Conservation (phyloP, 2,113 vertebrate species). For the Ictalurus punctatus region DNA sequence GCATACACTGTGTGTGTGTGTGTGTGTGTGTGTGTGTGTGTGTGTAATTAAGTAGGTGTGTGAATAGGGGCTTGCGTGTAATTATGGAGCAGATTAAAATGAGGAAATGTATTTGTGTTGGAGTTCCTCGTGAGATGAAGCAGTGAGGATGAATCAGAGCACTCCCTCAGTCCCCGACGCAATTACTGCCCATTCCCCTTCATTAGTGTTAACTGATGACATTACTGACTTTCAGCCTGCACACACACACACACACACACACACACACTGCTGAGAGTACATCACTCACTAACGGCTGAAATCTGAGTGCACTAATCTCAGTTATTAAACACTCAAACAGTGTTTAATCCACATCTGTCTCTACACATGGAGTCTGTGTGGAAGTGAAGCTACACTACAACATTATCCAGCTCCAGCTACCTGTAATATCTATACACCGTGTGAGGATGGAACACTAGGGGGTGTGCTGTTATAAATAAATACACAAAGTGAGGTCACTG, state of each 20-base stretch:
- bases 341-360: background rate
- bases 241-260: background rate
- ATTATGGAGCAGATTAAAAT: slow-evolving; percentile 52
- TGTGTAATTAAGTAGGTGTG: slow-evolving; percentile 26
- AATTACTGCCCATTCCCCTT: slow-evolving; percentile 51
- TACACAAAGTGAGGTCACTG: no score
- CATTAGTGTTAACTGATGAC: slow-evolving; percentile 53
- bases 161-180: slow-evolving; percentile 48
- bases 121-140: slow-evolving; percentile 35
- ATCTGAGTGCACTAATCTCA: slow-evolving; percentile 1
- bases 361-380: background rate
- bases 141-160: slow-evolving; percentile 34
- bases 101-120: slow-evolving; percentile 43
- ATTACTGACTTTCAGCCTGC: slow-evolving; percentile 39
- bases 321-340: background rate
- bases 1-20: background rate
- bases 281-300: background rate
- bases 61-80: slow-evolving; percentile 37
- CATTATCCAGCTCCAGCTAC: background rate
- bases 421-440: background rate
- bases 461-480: background rate
- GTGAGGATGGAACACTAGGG: background rate
- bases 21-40: slow-evolving; percentile 1
- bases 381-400: background rate
- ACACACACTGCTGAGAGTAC: background rate